Evolutionary conservation across 2,113 vertebrate genomes (phyloP).

Genomic region (Holacanthus passer): DNA sequence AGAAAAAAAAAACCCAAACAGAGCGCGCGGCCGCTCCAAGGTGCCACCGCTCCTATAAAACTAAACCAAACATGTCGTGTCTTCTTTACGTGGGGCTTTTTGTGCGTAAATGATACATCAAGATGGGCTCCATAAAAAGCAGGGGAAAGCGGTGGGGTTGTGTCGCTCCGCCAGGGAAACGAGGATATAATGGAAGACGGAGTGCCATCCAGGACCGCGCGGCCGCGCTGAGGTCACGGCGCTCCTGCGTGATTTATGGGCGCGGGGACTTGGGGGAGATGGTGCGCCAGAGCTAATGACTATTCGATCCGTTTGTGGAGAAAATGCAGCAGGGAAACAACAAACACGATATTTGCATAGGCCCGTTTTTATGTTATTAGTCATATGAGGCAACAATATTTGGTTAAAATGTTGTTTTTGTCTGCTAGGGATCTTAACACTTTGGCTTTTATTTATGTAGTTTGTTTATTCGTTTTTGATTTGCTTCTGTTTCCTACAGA

Average conservation of each 20-base stretch:
- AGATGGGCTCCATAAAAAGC: slow-evolving; percentile 35
- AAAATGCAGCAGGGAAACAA: slow-evolving; percentile 72
- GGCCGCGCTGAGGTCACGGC: slow-evolving; percentile 85
- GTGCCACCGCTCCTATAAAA: slow-evolving; percentile 62
- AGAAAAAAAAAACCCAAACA: slow-evolving; percentile 46
- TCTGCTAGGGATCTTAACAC: background rate
- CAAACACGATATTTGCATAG: slow-evolving; percentile 65
- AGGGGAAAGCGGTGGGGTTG: slow-evolving; percentile 69
- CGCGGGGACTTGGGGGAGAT: slow-evolving; percentile 83
- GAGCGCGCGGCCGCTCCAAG: slow-evolving; percentile 27
- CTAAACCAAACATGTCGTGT: slow-evolving; percentile 54
- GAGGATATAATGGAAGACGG: slow-evolving; percentile 84
- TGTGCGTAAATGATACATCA: slow-evolving; percentile 75
- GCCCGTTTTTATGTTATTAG: slow-evolving; percentile 51
- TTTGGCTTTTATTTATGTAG: background rate
- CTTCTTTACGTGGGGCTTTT: slow-evolving; percentile 57
- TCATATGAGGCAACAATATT: slow-evolving; percentile 27
- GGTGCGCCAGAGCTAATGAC: slow-evolving; percentile 85
- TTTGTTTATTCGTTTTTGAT: background rate
- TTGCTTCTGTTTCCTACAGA: background rate
- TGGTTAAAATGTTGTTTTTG: background rate
- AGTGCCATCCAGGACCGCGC: slow-evolving; percentile 79
- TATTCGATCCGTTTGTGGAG: slow-evolving; percentile 81
- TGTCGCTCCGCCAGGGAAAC: slow-evolving; percentile 80
- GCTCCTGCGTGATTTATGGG: slow-evolving; percentile 84